Evolutionary conservation across 2,888 invertebrate species (phyloP), one percentile per base, ranked within the genome.

Genomic region (Nemotelus pantherinus): DNA sequence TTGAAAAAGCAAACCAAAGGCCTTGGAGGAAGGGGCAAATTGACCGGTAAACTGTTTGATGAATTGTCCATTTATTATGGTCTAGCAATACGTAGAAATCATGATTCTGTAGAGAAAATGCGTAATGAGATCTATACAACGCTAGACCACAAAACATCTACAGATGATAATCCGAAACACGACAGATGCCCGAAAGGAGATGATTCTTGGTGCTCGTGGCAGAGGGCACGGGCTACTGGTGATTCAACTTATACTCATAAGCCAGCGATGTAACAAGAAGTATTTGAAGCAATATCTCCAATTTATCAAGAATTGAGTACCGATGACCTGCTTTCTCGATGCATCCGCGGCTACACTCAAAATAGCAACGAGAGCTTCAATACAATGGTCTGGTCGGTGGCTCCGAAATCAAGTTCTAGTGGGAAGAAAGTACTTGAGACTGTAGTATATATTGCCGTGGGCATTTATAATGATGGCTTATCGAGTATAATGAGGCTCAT

Each of bases 91-190:
- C 53, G 6, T 53, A 53, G 53, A 53, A 53, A 53, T 53, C 53
- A 53, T 53, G 45, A 48, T 39, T 53, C n/a, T n/a, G n/a, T n/a
- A n/a, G n/a, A n/a, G n/a, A n/a, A n/a, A n/a, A n/a, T n/a, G n/a
- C n/a, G n/a, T n/a, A n/a, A n/a, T n/a, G n/a, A n/a, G n/a, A n/a
- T n/a, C n/a, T n/a, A n/a, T n/a, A n/a, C n/a, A n/a, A n/a, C n/a
- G n/a, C n/a, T n/a, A n/a, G n/a, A n/a, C n/a, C n/a, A n/a, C n/a
- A n/a, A n/a, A n/a, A n/a, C 53, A 7, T 57, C 80, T 80, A 81
- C 79, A 1, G 63, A 79, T 57, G 39, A 80, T 6, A 80, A 79
- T 50, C 81, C 81, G 57, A 78, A 80, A 48, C 80, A 80, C 57
- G 68, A 79, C 2, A 78, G 65, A 7, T 81, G 80, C 55, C 80